Evolutionary conservation across 2,797 vertebrate genomes (phyloP).

Genomic region (Gymnodraco acuticeps): DNA sequence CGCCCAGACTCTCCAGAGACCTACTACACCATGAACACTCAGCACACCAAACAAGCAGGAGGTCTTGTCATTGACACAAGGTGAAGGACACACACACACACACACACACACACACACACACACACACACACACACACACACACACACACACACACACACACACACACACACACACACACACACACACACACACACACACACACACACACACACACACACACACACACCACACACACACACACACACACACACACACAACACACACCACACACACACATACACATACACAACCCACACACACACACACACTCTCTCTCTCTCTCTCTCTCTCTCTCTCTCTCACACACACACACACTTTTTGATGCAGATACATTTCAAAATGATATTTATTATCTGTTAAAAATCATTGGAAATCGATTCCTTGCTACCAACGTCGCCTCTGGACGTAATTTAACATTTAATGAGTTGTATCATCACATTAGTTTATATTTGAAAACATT

Average conservation of each 20-base stretch:
- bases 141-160: background rate
- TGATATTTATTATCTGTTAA: background rate
- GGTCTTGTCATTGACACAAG: constrained; percentile 55
- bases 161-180: background rate
- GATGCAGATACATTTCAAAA: background rate
- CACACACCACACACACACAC: background rate
- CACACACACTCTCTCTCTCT: no score
- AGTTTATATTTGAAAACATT: background rate
- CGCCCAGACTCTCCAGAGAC: constrained; percentile 75
- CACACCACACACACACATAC: background rate
- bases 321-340: no score
- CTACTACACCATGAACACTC: constrained; percentile 55
- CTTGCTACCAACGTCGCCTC: background rate
- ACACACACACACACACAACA: background rate
- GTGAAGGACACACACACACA: constrained; percentile 29
- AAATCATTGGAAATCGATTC: background rate
- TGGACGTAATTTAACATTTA: background rate
- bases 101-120: constrained; percentile 1
- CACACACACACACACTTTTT: background rate
- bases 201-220: background rate
- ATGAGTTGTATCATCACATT: no score
- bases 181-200: background rate
- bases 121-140: background rate
- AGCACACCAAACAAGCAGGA: constrained; percentile 58
- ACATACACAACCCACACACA: background rate